These are phyloP conservation scores for Caerostris extrusa DNA, from an alignment of 1,140 invertebrate species.

Conservation along the genomic window DNA sequence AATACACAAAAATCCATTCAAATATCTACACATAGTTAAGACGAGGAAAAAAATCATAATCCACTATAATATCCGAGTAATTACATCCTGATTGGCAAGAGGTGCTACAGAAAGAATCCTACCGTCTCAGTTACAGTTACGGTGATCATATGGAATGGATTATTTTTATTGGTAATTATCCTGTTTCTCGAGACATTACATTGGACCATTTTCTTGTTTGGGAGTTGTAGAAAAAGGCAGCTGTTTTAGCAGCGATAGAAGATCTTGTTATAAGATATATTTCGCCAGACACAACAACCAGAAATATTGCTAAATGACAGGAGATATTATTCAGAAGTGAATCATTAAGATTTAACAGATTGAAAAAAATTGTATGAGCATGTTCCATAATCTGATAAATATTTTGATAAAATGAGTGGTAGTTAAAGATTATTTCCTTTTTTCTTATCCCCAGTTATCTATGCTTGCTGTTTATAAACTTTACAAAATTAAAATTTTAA, in stretches of 20 bases:
- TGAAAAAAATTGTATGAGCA: not conserved
- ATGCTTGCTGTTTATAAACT: too few relatives aligned
- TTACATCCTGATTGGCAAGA: conserved; percentile 32
- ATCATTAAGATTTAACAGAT: conserved; percentile 29
- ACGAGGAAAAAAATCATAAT: conserved; percentile 38
- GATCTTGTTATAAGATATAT: not conserved
- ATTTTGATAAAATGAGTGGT: too few relatives aligned
- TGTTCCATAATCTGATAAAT: too few relatives aligned
- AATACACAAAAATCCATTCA: too few relatives aligned
- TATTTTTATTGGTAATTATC: conserved; percentile 38
- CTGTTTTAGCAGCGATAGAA: too few relatives aligned
- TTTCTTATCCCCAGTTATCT: too few relatives aligned
- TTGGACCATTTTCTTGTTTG: too few relatives aligned
- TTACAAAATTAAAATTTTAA: too few relatives aligned
- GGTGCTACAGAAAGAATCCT: not conserved
- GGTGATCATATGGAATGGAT: conserved; percentile 4
- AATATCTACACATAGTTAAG: not conserved
- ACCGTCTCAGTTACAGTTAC: conserved; percentile 22
- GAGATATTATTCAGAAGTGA: not conserved
- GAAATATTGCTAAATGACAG: not conserved
- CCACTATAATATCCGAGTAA: not conserved
- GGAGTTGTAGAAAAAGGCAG: too few relatives aligned
- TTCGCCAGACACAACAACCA: too few relatives aligned
- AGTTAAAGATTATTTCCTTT: too few relatives aligned
- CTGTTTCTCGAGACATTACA: conserved; percentile 20